These are phyloP conservation scores for Ceratosolen solmsi DNA, from an alignment of 1,140 invertebrate species.

Conservation along the genomic window DNA sequence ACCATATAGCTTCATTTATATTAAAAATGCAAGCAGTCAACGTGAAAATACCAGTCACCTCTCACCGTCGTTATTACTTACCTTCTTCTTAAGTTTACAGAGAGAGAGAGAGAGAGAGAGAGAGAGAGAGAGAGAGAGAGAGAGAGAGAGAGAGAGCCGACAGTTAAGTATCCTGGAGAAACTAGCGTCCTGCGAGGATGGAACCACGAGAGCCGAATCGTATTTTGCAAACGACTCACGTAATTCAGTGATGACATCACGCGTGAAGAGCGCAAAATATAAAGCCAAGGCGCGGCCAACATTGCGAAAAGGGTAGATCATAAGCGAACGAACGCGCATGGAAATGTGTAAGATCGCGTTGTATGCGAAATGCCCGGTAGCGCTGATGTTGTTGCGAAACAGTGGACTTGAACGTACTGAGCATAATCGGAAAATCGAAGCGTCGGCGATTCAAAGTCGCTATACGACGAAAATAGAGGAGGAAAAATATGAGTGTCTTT, in stretches of 20 bases:
- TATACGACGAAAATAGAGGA: too few species aligned
- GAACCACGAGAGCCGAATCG: background rate
- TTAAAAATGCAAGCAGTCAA: slow-evolving; percentile 39
- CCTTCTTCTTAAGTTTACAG: slow-evolving; percentile 11
- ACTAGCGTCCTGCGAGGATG: background rate
- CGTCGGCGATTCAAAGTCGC: background rate
- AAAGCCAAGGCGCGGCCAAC: slow-evolving; percentile 58
- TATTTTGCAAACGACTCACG: slow-evolving; percentile 67
- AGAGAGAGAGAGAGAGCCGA: background rate
- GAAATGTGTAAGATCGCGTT: slow-evolving; percentile 56
- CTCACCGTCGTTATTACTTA: slow-evolving; percentile 36
- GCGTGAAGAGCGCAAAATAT: slow-evolving; percentile 71
- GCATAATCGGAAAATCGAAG: slow-evolving; percentile 18
- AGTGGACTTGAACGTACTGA: slow-evolving; percentile 16
- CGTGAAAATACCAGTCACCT: slow-evolving; percentile 23
- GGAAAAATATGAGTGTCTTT: background rate
- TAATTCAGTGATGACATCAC: slow-evolving; percentile 73
- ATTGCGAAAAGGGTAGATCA: slow-evolving; percentile 48
- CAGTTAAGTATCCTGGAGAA: slow-evolving; percentile 20
- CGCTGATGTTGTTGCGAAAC: slow-evolving; percentile 56
- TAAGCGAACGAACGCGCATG: slow-evolving; percentile 56
- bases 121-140: background rate
- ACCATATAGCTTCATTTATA: background rate
- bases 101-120: background rate
- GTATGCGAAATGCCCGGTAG: slow-evolving; percentile 32